Evolutionary conservation across 1,140 invertebrate species (phyloP), one percentile per base, ranked within the genome.

Genomic region (Drosophila tristis): DNA sequence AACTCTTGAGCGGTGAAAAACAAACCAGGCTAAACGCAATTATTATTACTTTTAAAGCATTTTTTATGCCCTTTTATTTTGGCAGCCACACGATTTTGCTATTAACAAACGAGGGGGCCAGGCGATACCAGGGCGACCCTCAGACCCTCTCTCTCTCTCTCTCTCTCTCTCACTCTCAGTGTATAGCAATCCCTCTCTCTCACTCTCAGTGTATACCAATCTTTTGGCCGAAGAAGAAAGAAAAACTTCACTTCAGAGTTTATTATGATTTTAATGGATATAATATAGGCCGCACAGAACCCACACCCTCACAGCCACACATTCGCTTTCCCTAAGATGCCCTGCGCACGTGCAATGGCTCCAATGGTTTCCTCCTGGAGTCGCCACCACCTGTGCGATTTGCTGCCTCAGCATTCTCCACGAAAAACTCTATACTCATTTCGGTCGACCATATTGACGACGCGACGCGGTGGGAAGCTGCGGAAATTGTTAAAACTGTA

Each of bases 401-500:
- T 39, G 47, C 67, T 77, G 63, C 56, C 74, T 72, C 85, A 89
- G 80, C 84, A 72, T 58, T 71, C 68, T 71, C 66, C 65, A 20
- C 39, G 23, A 29, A 39, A 29, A 16, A 9, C 35, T 25, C 58
- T 45, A 13, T 58, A 11, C 57, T 49, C 42, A 53, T 68, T 76
- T 62, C 47, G 61, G 57, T 56, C 42, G 9, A 74, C 53, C 72
- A 76, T 67, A 75, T 67, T 73, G 75, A 55, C 25, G 56, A 16
- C 26, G 63, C 23, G 43, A 13, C 47, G 53, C n/a, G 48, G 42
- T 31, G 29, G 9, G 15, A 42, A 44, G 11, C 54, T 58, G 50
- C 79, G 84, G 84, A 91, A 85, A 91, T 82, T 91, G 89, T 90
- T 87, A 91, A 91, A 91, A 91, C 81, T 89, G 85, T 91, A 91